Evolutionary conservation across 2,888 invertebrate species (phyloP), one percentile per base, ranked within the genome.

Genomic region (Brachypalpus laphriformis): DNA sequence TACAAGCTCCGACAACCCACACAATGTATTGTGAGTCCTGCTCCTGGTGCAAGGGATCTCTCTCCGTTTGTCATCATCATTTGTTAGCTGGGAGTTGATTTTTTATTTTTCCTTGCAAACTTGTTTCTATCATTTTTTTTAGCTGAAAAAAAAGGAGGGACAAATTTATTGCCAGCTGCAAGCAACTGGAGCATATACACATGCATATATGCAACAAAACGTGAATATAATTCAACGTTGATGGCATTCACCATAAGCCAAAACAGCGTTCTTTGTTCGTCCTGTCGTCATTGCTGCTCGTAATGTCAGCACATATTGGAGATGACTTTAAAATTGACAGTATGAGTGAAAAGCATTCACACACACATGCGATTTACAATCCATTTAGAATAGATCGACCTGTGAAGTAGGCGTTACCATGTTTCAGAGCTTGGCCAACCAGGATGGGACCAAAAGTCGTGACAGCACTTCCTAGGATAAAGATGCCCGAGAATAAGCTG

Each of bases 161-260:
- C 47, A 65, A 82, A 82, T 82, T 82, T 82, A 82, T 82, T 78
- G 59, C 82, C 82, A 82, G 71, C 76, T 82, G 82, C 71, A 72
- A 82, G 66, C 82, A 49, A 71, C 37, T 82, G 71, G 54, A 54
- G 51, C 37, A 47, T 51, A 28, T 61, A 31, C 11, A 66, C 56
- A 71, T 77, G 71, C 71, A 78, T 47, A 57, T 37, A 54, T 40
- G 47, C 28, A 66, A 57, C 68, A 72, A 63, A 78, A 83, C 72
- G 68, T 74, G 80, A 74, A 83, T 68, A 83, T 83, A 83, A 80
- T 83, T 83, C 80, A 83, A 80, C 68, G 83, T 63, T 83, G 83
- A 83, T 80, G 83, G 70, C 83, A 83, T 70, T 40, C 51, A 75
- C 80, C 68, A 80, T 74, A 80, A 80, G 83, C 72, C 51, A 74